These are phyloP conservation scores for Malurus melanocephalus DNA, from an alignment of 2,113 vertebrate species.

Conservation along the genomic window DNA sequence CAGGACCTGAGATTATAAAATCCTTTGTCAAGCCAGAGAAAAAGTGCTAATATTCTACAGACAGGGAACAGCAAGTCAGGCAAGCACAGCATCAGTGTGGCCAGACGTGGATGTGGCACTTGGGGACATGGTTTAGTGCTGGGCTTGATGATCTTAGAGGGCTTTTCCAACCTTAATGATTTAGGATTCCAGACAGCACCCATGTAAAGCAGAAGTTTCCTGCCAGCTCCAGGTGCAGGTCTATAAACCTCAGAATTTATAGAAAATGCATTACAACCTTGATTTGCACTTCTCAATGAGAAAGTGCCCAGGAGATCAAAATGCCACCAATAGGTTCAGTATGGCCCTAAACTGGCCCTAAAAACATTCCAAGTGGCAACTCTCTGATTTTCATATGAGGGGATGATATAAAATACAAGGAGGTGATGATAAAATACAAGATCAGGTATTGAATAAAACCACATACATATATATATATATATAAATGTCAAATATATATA, in stretches of 20 bases:
- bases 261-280: not conserved
- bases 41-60: not conserved
- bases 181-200: not conserved
- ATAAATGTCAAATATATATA: too few relatives aligned
- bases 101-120: not conserved
- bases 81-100: not conserved
- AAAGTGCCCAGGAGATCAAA: not conserved
- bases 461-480: too few relatives aligned
- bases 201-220: not conserved
- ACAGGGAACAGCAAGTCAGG: not conserved
- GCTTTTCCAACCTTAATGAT: not conserved
- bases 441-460: not conserved
- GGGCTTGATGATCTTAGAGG: not conserved
- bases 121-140: not conserved
- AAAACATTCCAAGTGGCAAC: not conserved
- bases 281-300: not conserved
- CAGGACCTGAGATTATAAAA: not conserved
- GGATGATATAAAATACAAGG: not conserved
- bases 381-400: rapidly evolving
- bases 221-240: not conserved
- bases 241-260: not conserved
- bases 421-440: not conserved
- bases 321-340: not conserved
- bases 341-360: not conserved
- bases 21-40: not conserved